Evolutionary conservation across 1,140 invertebrate species (phyloP), one percentile per base, ranked within the genome.

Genomic region (Oedothorax gibbosus): DNA sequence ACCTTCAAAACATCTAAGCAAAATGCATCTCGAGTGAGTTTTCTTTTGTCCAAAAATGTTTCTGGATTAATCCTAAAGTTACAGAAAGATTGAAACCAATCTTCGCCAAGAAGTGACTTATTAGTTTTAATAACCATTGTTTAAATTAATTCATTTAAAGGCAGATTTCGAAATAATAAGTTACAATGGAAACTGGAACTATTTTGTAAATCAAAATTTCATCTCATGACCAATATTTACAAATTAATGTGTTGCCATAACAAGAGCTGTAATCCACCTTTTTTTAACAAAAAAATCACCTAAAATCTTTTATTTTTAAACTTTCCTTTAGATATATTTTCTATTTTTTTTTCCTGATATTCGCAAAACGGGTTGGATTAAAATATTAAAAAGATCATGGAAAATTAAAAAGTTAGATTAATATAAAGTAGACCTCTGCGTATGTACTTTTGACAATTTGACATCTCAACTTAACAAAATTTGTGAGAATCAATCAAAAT

Each of bases 1-100:
- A 85, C 83, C 66, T 78, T 85, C 65, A 85, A 85, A n/a, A 72
- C 68, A 62, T 85, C 83, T 12, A 78, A 35, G 56, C 73, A 85
- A 54, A 85, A 78, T 9, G 65, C 83, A 65, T 85, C 73, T 35
- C 51, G 20, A 14, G 83, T 72, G 35, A 71, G 18, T 78, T 85
- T 85, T 54, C 10, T 71, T 64, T 60, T 72, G 56, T 85, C 54
- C 15, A 85, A 18, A 78, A 85, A 85, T 10, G 56, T 9, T 78
- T 62, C 65, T 2, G 75, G 83, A 72, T 78, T 50, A 20, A 78
- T 9, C 12, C 83, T 64, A 85, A 78, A 85, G 35, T 18, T 14
- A 35, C 51, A 60, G 68, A 71, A 85, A n/a, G 65, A 53, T 49
- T 62, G 14, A 54, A 85, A 64, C 83, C 83, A 85, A 21, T 85